Percentiles rank a stretch among this genome's conserved stretches.
These are phyloP conservation scores for Plodia interpunctella DNA, from an alignment of 1,140 invertebrate genomes.

Conservation along the genomic window DNA sequence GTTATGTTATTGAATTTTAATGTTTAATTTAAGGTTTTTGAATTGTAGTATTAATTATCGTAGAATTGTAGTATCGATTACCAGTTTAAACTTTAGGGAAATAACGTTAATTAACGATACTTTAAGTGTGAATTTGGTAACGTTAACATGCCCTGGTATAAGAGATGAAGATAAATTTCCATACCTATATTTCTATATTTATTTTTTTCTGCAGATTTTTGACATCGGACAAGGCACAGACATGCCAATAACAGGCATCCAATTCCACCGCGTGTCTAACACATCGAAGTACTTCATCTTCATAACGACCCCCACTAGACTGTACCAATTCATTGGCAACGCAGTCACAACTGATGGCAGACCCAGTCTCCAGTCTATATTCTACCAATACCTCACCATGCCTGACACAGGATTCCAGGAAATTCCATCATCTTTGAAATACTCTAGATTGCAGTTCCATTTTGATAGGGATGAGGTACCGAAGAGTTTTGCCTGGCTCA, in stretches of 20 bases:
- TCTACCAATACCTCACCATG: constrained; percentile 87
- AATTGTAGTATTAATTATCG: too few species aligned
- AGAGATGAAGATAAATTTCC: too few species aligned
- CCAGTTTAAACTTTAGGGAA: too few species aligned
- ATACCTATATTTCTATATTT: background rate
- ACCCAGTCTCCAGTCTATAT: constrained; percentile 88
- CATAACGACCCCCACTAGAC: constrained; percentile 87
- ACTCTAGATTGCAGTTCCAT: constrained; percentile 89
- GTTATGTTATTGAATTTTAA: too few species aligned
- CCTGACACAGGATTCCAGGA: constrained; percentile 86
- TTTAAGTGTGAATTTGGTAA: too few species aligned
- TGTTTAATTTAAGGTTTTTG: too few species aligned
- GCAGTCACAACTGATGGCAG: constrained; percentile 85
- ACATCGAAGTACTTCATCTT: constrained; percentile 88
- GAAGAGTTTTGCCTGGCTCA: constrained; percentile 92
- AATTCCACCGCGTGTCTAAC: constrained; percentile 86
- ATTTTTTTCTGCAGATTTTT: constrained; percentile 81
- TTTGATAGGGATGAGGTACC: constrained; percentile 83
- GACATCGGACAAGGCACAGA: constrained; percentile 87
- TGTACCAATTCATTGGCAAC: constrained; percentile 92
- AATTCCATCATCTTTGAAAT: constrained; percentile 84
- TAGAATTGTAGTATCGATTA: too few species aligned
- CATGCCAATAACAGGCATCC: constrained; percentile 90
- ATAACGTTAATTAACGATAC: too few species aligned
- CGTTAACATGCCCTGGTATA: too few species aligned